A percentile compares a stretch with the other conserved stretches of the same genome.
Evolutionary conservation across 35 echinoderm and acorn worm genomes (phyloP).

Genomic region (Ophioderma brevispina): DNA sequence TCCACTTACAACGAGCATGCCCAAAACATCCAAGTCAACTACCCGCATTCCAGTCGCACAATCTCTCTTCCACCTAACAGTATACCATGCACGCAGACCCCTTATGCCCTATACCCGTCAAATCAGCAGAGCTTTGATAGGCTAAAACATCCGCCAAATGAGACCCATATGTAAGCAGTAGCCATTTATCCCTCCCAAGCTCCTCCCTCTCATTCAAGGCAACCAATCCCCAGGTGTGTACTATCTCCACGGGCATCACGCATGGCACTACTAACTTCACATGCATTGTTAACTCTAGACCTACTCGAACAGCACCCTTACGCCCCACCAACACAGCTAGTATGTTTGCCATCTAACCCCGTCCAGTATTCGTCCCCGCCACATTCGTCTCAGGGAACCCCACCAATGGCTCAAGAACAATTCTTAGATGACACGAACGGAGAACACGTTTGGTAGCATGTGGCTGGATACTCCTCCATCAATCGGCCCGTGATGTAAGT

Average conservation of each 20-base stretch:
- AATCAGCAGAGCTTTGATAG: background rate
- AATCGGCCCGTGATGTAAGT: background rate
- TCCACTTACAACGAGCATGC: background rate
- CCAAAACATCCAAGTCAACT: background rate
- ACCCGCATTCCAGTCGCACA: background rate
- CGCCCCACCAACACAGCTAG: too few species aligned
- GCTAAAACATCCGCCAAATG: background rate
- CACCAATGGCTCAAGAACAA: background rate
- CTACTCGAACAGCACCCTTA: background rate
- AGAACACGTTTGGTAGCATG: background rate
- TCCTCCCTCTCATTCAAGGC: background rate
- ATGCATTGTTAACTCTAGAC: background rate
- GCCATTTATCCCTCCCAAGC: background rate
- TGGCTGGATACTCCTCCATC: constrained; percentile 29
- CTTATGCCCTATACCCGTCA: too few species aligned
- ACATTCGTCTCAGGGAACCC: background rate
- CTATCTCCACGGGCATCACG: background rate
- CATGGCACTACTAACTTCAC: too few species aligned
- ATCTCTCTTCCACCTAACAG: too few species aligned
- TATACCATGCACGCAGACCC: too few species aligned
- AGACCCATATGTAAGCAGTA: background rate
- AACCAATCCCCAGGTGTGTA: background rate
- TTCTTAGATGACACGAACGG: background rate
- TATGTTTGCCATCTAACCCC: background rate
- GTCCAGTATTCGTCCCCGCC: background rate